phyloP scores from a whole-genome alignment of 2,888 invertebrate genomes.

The Cataglyphis altisquamis region DNA sequence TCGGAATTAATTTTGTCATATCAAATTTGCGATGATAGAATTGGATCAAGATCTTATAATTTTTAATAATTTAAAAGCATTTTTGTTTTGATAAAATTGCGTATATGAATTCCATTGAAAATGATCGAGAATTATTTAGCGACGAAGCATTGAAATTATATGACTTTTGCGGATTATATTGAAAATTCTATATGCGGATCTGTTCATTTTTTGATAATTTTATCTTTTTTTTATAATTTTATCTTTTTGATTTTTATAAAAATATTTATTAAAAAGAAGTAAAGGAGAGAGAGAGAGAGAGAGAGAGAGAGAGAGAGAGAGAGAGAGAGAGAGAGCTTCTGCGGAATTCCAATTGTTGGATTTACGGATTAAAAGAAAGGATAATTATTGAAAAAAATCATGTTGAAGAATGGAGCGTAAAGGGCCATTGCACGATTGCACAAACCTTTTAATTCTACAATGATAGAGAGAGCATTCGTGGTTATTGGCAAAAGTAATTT shows the following conservation, averaged over 20 bases:
- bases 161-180: background rate
- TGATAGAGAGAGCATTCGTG: conserved; percentile 1
- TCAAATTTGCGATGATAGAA: conserved; percentile 5
- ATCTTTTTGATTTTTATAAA: background rate
- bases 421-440: conserved; percentile 13
- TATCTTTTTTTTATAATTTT: background rate
- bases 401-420: background rate
- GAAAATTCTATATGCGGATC: background rate
- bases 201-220: background rate
- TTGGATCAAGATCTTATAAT: background rate
- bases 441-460: conserved; percentile 13
- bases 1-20: background rate
- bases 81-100: background rate
- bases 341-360: background rate
- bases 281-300: too few relatives aligned
- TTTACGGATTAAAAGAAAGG: background rate
- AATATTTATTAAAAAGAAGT: background rate
- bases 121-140: background rate
- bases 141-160: background rate
- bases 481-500: conserved; percentile 29
- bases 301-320: background rate
- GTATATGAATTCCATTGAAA: background rate
- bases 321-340: background rate
- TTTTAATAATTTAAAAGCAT: conserved; percentile 8
- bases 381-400: background rate